phyloP scores from a whole-genome alignment of 2,113 vertebrate species.

The Lanius collurio region DNA sequence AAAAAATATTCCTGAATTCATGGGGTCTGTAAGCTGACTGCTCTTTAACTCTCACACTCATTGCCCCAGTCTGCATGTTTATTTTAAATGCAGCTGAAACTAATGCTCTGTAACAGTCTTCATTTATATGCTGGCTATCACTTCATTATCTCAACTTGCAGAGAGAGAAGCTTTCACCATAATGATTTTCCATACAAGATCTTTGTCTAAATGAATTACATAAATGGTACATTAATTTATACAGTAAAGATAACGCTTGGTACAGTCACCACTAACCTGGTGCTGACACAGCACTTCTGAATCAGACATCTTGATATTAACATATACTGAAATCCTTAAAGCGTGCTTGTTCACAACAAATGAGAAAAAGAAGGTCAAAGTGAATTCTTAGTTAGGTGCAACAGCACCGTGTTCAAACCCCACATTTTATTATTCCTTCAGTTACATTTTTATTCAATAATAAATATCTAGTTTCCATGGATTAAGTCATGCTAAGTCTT shows the following conservation, averaged over 20 bases:
- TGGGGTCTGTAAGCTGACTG: background rate
- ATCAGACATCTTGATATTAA: background rate
- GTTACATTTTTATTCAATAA: slow-evolving; percentile 81
- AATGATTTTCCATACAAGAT: background rate
- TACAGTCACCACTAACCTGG: background rate
- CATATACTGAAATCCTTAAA: background rate
- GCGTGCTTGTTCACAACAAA: background rate
- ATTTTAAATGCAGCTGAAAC: background rate
- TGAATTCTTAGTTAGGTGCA: slow-evolving; percentile 13
- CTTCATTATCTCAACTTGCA: background rate
- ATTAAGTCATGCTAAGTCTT: slow-evolving; percentile 75
- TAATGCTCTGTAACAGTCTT: background rate
- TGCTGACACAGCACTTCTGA: background rate
- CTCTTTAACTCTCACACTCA: background rate
- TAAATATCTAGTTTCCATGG: slow-evolving; percentile 84
- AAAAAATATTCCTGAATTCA: background rate
- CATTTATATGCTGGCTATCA: background rate
- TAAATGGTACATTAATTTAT: background rate
- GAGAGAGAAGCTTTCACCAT: background rate
- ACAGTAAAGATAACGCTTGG: background rate
- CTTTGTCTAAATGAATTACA: background rate
- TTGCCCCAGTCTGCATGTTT: background rate
- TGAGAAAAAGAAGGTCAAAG: background rate
- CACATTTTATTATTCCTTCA: slow-evolving; percentile 67
- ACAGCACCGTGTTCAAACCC: slow-evolving; percentile 24